Evolutionary conservation across 1,140 invertebrate genomes (phyloP), one percentile per base, ranked within the genome.

Genomic region (Ericerus pela): DNA sequence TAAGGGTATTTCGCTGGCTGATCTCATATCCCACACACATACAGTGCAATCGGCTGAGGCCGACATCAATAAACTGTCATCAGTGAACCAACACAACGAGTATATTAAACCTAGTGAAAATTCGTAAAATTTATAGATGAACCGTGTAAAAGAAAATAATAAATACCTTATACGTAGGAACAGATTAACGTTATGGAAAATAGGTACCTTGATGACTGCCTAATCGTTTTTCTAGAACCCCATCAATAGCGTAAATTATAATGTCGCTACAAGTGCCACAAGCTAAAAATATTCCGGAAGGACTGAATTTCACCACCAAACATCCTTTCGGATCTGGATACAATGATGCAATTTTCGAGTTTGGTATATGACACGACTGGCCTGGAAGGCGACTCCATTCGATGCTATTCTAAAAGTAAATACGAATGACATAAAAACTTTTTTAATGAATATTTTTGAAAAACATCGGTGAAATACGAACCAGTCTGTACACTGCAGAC

Each of bases 21-120:
- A 69, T 51, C 65, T 59, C 1, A 78, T 62, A 62, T 75, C 68
- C 79, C 79, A 80, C 20, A 80, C 63, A 62, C 68, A 65, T 18
- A 69, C 73, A 51, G 77, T 81, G 57, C 76, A 77, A 69, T 82
- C 80, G 18, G 76, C 75, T 20, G 79, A 81, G 2, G 77, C 75
- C 43, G 78, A 76, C 22, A 78, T 61, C 12, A 83, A 59, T 53
- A 70, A 68, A 18, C 68, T 70, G 63, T 78, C 75, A 61, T 73
- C 72, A 14, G 66, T 65, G 1, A 73, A 76, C 80, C 80, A 83
- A 47, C 70, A 68, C 12, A 82, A 59, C 28, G 75, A 73, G 65
- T 83, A 82, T 20, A 82, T 71, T 58, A 81, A 73, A 53, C 75
- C 75, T 63, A 75, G 75, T 62, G 55, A 24, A 31, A 33, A 53